Evolutionary conservation across 2,113 vertebrate species (phyloP).

Genomic region (Menidia beryllina): DNA sequence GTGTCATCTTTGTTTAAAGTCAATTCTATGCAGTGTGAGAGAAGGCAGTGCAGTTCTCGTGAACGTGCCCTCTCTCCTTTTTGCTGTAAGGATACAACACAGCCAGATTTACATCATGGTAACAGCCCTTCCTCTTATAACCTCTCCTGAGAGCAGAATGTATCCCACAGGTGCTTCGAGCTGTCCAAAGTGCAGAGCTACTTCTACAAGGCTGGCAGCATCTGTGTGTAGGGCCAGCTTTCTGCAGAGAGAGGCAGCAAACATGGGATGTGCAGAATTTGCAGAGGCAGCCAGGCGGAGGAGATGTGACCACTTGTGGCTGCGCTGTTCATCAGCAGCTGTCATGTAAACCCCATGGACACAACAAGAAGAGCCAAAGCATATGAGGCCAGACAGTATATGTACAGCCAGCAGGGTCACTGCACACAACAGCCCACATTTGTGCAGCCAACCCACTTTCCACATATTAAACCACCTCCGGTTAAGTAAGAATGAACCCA

Average conservation of each 20-base stretch:
- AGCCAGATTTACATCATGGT: conserved; percentile 27
- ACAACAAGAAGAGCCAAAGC: conserved; percentile 49
- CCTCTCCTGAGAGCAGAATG: background rate
- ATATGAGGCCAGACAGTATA: conserved; percentile 46
- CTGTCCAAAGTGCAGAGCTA: conserved; percentile 32
- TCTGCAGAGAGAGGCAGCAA: conserved; percentile 49
- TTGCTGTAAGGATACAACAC: conserved; percentile 7
- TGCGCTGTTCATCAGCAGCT: conserved; percentile 65
- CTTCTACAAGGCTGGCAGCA: conserved; percentile 29
- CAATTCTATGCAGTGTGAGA: background rate
- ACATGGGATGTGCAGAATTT: conserved; percentile 61
- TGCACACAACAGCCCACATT: conserved; percentile 24
- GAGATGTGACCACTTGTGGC: conserved; percentile 48
- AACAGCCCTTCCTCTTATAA: background rate
- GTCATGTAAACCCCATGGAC: conserved; percentile 65
- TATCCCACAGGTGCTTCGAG: conserved; percentile 19
- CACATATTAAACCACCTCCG: background rate
- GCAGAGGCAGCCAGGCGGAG: conserved; percentile 57
- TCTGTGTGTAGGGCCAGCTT: conserved; percentile 4
- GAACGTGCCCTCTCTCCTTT: background rate
- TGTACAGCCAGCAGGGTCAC: conserved; percentile 47
- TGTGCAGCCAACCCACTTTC: background rate
- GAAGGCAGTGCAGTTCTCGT: background rate
- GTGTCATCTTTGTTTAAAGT: conserved; percentile 5
- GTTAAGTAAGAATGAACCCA: conserved; percentile 20